These are phyloP conservation scores for Chrysolina oricalcia DNA, from an alignment of 2,888 invertebrate genomes.

Conservation along the genomic window DNA sequence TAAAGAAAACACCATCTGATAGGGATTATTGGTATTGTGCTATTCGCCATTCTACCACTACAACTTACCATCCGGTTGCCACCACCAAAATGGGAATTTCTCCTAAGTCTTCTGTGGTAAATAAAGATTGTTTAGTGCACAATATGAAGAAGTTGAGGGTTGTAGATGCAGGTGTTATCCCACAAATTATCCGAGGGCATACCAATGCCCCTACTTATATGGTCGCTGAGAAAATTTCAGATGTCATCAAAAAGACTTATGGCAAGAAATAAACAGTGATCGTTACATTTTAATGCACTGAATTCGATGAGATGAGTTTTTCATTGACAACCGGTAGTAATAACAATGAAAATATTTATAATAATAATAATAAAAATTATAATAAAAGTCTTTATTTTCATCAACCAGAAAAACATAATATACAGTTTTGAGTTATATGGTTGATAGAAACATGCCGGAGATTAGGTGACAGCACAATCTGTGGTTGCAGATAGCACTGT, in stretches of 20 bases:
- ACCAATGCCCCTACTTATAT: slow-evolving; percentile 73
- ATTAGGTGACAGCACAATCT: too few species aligned
- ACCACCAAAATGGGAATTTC: slow-evolving; percentile 74
- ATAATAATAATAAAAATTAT: too few species aligned
- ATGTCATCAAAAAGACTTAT: slow-evolving; percentile 34
- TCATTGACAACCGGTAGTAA: too few species aligned
- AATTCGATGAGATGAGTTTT: too few species aligned
- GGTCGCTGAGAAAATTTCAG: slow-evolving; percentile 73
- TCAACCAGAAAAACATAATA: too few species aligned
- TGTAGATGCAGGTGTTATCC: slow-evolving; percentile 75
- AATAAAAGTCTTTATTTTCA: too few species aligned
- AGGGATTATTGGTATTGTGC: slow-evolving; percentile 73
- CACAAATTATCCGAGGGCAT: slow-evolving; percentile 73
- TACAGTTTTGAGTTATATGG: too few species aligned
- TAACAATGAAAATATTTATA: too few species aligned
- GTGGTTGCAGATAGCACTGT: too few species aligned
- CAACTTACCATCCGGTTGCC: slow-evolving; percentile 73
- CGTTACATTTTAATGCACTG: too few species aligned
- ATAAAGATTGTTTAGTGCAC: slow-evolving; percentile 72
- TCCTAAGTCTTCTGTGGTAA: slow-evolving; percentile 74
- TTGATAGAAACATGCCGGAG: too few species aligned
- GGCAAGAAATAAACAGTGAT: neutral
- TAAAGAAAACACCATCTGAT: slow-evolving; percentile 68
- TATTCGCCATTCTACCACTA: slow-evolving; percentile 69
- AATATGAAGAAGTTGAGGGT: slow-evolving; percentile 73